These are phyloP conservation scores for Hylaeus anthracinus DNA, from an alignment of 1,140 invertebrate genomes.

Conservation along the genomic window DNA sequence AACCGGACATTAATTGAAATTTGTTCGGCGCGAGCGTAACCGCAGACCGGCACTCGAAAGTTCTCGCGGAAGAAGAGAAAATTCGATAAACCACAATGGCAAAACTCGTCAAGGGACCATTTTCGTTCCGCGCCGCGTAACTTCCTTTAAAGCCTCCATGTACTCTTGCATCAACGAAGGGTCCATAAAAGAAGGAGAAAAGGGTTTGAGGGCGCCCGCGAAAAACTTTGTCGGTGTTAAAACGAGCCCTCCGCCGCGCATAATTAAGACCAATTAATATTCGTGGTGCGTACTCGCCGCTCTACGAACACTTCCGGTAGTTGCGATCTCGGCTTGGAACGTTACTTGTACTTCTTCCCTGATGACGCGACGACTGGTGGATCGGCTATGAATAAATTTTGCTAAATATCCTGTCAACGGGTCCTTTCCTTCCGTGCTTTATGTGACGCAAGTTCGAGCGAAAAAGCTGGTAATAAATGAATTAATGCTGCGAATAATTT, in stretches of 20 bases:
- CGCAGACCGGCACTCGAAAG: slow-evolving; percentile 24
- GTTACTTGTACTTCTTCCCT: slow-evolving; percentile 19
- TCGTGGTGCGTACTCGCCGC: slow-evolving; percentile 60
- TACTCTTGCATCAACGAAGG: slow-evolving; percentile 20
- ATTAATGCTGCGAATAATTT: neutral
- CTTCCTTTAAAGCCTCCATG: slow-evolving; percentile 42
- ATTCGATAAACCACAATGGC: slow-evolving; percentile 53
- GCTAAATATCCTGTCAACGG: neutral
- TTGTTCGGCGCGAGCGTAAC: slow-evolving; percentile 10
- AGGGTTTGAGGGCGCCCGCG: neutral
- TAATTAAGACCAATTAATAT: slow-evolving; percentile 77
- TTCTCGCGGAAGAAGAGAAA: slow-evolving; percentile 40
- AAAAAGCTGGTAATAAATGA: neutral
- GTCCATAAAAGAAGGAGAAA: slow-evolving; percentile 20
- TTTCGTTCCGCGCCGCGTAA: slow-evolving; percentile 46
- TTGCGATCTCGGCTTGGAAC: slow-evolving; percentile 51
- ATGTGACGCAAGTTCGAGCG: neutral
- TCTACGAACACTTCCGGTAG: slow-evolving; percentile 60
- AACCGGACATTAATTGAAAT: slow-evolving; percentile 27
- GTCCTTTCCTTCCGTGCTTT: slow-evolving; percentile 10
- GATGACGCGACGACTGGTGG: slow-evolving; percentile 3
- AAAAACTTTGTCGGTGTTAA: slow-evolving; percentile 52
- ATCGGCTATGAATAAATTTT: slow-evolving; percentile 37
- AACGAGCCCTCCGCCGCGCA: slow-evolving; percentile 56
- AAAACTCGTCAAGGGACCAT: slow-evolving; percentile 48